These are phyloP conservation scores for Neolamprologus brichardi DNA, from an alignment of 2,113 vertebrate species.

Conservation along the genomic window DNA sequence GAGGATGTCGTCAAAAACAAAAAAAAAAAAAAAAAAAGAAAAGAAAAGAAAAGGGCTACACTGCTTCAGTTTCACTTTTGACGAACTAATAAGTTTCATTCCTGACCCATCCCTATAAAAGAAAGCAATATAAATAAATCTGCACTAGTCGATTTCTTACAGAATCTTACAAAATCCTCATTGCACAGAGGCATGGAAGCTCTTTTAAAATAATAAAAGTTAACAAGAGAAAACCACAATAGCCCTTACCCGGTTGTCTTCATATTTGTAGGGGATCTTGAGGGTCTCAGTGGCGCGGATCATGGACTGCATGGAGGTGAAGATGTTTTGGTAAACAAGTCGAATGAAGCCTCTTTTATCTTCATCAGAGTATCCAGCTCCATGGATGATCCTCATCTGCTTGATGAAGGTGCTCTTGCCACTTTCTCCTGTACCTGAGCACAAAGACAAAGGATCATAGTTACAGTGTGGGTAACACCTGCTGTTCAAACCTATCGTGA, in stretches of 20 bases:
- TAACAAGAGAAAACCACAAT: not conserved
- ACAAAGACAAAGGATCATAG: not conserved
- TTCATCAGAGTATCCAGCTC: slow-evolving; percentile 82
- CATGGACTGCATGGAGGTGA: slow-evolving; percentile 81
- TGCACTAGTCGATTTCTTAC: not conserved
- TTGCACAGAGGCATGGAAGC: not conserved
- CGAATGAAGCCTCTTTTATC: slow-evolving; percentile 80
- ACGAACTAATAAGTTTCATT: not conserved
- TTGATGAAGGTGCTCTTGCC: slow-evolving; percentile 93
- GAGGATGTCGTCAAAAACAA: too few relatives aligned
- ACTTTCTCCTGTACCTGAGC: slow-evolving; percentile 83
- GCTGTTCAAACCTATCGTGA: not conserved
- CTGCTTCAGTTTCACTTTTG: not conserved
- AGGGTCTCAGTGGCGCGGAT: slow-evolving; percentile 80
- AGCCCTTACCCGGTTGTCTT: slow-evolving; percentile 77
- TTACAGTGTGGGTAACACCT: not conserved
- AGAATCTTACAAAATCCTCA: not conserved
- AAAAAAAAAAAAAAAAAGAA: fast-evolving
- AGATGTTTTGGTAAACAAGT: slow-evolving; percentile 86
- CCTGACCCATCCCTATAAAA: not conserved
- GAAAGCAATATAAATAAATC: not conserved
- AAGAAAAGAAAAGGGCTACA: not conserved
- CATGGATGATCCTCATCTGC: slow-evolving; percentile 91
- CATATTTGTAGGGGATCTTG: slow-evolving; percentile 77
- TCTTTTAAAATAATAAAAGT: not conserved